Percentiles rank a stretch among this genome's conserved stretches.
Evolutionary conservation across 2,113 vertebrate genomes (phyloP).

Genomic region (Petromus typicus): DNA sequence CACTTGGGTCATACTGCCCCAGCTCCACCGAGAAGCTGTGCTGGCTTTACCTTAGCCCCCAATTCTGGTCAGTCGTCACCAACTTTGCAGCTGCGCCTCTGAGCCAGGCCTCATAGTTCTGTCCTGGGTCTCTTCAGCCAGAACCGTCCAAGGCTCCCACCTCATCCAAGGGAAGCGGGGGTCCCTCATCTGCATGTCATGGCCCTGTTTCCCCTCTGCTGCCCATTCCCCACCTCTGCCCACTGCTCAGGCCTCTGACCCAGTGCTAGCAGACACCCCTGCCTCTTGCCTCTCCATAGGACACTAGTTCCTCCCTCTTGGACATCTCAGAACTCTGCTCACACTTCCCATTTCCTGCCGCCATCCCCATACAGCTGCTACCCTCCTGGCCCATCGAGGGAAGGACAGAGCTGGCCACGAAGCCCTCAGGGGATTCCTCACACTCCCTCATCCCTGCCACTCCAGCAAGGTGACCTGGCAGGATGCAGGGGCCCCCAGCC

Average conservation of each 20-base stretch:
- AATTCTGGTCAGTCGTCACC: not conserved
- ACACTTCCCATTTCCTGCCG: not conserved
- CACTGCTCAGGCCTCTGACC: not conserved
- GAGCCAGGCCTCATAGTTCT: not conserved
- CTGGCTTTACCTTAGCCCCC: not conserved
- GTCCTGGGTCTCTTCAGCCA: not conserved
- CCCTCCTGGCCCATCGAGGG: too few relatives aligned
- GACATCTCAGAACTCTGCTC: not conserved
- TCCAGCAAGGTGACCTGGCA: not conserved
- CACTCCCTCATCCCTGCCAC: too few relatives aligned
- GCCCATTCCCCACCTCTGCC: not conserved
- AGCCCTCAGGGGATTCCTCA: not conserved
- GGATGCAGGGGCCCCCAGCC: not conserved
- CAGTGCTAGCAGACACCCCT: not conserved
- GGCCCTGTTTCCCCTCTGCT: not conserved
- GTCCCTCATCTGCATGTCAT: not conserved
- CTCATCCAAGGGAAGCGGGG: not conserved
- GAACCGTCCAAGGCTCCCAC: not conserved
- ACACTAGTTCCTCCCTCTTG: too few relatives aligned
- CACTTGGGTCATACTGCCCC: not conserved
- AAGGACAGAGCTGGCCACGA: not conserved
- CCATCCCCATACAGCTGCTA: not conserved
- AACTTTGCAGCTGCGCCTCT: fast-evolving
- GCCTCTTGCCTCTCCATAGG: too few relatives aligned
- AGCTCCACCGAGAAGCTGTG: not conserved